Conservation (phyloP, 2,888 invertebrate species). For the Metallyticus violacea region DNA sequence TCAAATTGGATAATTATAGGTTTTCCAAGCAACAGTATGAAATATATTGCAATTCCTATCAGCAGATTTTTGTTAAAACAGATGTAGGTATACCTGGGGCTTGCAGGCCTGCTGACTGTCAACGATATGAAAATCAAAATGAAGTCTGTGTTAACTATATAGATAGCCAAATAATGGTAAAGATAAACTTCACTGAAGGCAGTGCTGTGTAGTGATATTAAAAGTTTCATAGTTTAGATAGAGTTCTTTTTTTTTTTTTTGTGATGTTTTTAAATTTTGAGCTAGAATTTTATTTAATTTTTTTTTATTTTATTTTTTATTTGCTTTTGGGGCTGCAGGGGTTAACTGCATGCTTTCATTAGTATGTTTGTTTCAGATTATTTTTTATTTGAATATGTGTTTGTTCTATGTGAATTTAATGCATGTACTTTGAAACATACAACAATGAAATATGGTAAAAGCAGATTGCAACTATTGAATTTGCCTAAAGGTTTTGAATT, state of each 20-base stretch:
- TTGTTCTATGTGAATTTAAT: not conserved
- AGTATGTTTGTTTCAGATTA: not conserved
- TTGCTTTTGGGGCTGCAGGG: not conserved
- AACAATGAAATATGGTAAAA: not conserved
- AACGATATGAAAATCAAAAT: conserved; percentile 12
- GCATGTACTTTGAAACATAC: not conserved
- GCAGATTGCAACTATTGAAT: not conserved
- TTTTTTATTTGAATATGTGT: not conserved
- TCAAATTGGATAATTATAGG: not conserved
- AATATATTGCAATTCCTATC: not conserved
- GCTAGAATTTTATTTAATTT: not conserved
- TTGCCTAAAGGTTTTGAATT: not conserved
- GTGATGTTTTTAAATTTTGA: not conserved
- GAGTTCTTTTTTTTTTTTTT: not conserved
- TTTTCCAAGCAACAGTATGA: not conserved
- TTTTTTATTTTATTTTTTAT: not conserved
- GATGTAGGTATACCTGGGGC: not conserved
- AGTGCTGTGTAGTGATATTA: conserved; percentile 8
- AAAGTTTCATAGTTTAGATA: not conserved
- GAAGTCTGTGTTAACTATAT: conserved; percentile 1
- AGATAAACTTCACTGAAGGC: not conserved
- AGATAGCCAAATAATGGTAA: conserved; percentile 12
- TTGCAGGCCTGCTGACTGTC: not conserved
- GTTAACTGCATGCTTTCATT: not conserved
- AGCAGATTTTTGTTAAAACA: not conserved